Base-by-base conservation (phyloP, 2,888 invertebrate genomes). In the Drosophila monieri region DNA sequence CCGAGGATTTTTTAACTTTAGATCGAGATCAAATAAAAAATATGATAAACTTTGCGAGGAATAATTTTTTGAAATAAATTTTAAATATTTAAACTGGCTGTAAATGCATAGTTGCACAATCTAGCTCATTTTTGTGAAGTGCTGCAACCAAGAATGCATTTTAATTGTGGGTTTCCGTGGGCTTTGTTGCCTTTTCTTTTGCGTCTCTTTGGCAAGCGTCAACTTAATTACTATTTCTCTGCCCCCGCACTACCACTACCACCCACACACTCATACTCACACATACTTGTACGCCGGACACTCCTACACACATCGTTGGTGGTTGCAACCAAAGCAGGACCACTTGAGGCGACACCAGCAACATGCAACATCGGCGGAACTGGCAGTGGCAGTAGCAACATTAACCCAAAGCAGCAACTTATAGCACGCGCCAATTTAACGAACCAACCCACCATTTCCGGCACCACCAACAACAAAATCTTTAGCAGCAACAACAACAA, bases 261-360 rank as follows among this genome's bases (percentile, higher is more conserved):
- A 49, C 27, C 21, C 25, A 32, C 43, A 10, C 49, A 67, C 32
- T 64, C 53, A 61, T 59, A 74, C 62, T 54, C 41, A 51, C 52
- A 8, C 58, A 58, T 32, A 57, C 49, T n/a, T 32, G 58, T 25
- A 44, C 14, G 23, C 30, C 39, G 74, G 54, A 80, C 71, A 73
- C 76, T 57, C 57, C 27, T 27, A 9, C 35, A 35, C 35, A 65
- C 39, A 62, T 53, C 57, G 57, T 48, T 46, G 39, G 37, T 60
- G 56, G 83, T 77, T 73, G 77, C 74, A 86, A 76, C 78, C 79
- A 76, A 88, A 87, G 88, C 89, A 89, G 89, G 89, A 89, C 89
- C 85, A 87, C 89, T 89, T 83, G 89, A 89, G 80, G 86, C 78
- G 76, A 89, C 73, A 71, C 68, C 80, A 74, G 49, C 67, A 61